Base-by-base conservation (phyloP, 2,888 invertebrate species). In the Caenorhabditis sp. region DNA sequence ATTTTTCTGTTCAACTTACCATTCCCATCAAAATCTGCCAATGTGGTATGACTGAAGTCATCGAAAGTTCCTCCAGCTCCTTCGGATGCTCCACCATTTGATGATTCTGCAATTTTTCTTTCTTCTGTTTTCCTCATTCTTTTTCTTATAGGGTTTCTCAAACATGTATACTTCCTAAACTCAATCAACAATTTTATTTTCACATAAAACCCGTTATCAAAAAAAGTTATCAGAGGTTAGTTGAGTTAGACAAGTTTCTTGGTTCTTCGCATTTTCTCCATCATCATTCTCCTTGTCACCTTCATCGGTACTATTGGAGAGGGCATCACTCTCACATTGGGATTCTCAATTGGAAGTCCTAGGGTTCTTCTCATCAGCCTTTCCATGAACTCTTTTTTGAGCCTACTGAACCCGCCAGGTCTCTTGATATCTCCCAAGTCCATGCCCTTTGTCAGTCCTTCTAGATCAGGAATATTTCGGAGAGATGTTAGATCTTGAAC, bases 381-480 rank as follows among this genome's bases (percentile, higher is more conserved):
- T 60, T 85, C 82, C 62, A 85, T 83, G 61, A 85, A 85, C 67
- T 86, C 80, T 50, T 82, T 74, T 61, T 83, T 83, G 20, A 85
- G 67, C 17, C 71, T 60, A 12, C 80, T 75, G 56, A 86, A 85
- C 23, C 85, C 85, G 14, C 84, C 85, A 2, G 85, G 85, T 52
- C 76, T 81, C 62, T 70, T 79, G 58, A 85, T 79, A 36, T 83
- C 77, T 10, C 76, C 71, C 56, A 86, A 56, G 64, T 85, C 85
- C 81, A 85, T 80, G 52, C 85, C 85, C 60, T 81, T 70, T 1
- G 82, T 82, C 25, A 85, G 63, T 20, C 83, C 84, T 21, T 86
- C 84, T 54, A 85, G 57, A 57, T 86, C 80, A 0, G 85, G 85
- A 31, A 85, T 81, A 53, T 83, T 80, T n/a, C 76, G 65, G 17